These are phyloP conservation scores for Chrysotoxum bicinctum DNA, from an alignment of 2,888 invertebrate genomes.

Conservation along the genomic window DNA sequence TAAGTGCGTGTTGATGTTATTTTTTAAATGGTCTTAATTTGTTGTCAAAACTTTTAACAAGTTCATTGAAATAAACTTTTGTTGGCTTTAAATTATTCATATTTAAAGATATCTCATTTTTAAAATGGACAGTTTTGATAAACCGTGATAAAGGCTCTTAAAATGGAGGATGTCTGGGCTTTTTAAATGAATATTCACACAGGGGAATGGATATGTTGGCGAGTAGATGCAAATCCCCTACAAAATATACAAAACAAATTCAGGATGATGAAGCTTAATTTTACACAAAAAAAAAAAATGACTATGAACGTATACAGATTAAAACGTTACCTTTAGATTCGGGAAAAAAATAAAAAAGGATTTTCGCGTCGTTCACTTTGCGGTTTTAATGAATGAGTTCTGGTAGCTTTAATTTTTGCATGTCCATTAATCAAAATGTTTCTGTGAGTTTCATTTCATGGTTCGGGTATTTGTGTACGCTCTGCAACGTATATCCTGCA, in stretches of 20 bases:
- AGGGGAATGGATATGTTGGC: neutral
- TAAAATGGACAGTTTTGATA: neutral
- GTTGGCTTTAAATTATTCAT: neutral
- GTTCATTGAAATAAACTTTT: neutral
- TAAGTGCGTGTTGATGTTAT: too few species aligned
- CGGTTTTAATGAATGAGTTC: conserved; percentile 48
- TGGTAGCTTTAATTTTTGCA: conserved; percentile 31
- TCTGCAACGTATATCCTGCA: too few species aligned
- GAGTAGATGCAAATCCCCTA: neutral
- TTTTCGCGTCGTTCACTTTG: conserved; percentile 35
- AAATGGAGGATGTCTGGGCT: neutral
- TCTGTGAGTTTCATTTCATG: conserved; percentile 15
- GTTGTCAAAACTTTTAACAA: neutral
- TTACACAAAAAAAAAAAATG: neutral
- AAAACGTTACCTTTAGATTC: neutral
- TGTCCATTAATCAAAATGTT: conserved; percentile 53
- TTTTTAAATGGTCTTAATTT: neutral
- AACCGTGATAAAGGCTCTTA: neutral
- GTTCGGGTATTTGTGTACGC: neutral
- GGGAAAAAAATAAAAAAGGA: conserved; percentile 2
- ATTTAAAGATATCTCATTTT: neutral
- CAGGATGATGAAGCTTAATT: conserved; percentile 2
- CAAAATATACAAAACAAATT: neutral
- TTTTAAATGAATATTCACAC: neutral
- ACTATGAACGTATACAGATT: neutral